Base-by-base conservation (phyloP, 2,888 invertebrate genomes). In the Liposcelis brunnea region DNA sequence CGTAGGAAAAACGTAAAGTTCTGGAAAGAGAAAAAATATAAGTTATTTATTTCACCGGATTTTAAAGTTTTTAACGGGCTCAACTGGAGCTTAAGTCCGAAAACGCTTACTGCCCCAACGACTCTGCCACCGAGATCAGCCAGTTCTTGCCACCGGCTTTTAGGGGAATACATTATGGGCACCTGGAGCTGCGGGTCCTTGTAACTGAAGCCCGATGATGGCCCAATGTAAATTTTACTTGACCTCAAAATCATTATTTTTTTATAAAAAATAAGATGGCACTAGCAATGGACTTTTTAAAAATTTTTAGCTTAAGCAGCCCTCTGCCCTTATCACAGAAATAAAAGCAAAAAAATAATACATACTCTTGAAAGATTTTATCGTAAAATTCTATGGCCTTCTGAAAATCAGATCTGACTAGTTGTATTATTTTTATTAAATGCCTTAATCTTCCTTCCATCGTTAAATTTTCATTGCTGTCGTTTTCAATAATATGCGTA, bases 341-440 rank as follows among this genome's bases (percentile, higher is more conserved):
- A 26, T 6, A 26, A 26, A 44, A 48, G 49, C 7, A 48, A 37
- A 8, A 37, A 44, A 38, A 48, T 6, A 2, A 40, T 48, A 72
- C 78, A 72, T 65, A 84, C 86, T 83, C 81, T 59, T 83, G 75
- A 63, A 91, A 93, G 40, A 80, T 64, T 61, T 78, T 80, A 56
- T 87, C 83, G 55, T 83, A 81, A 58, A 75, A 76, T 57, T 87
- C 86, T 49, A 81, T 72, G 4, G 83, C 82, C 53, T 77, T 72
- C 57, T 85, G 82, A 42, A 87, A 62, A 66, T 87, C 87, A 0
- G 80, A 77, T 36, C 83, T 69, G 26, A 87, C 73, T 48, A 85
- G 61, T 59, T 89, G 87, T 52, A 85, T 80, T 12, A 90, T 72
- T 64, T 85, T 80, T 31, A 87, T 82, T 50, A 89, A 66, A 61